A percentile compares a stretch with the other conserved stretches of the same genome.
phyloP scores from a whole-genome alignment of 2,797 vertebrate species.

The Myotis findleyi region DNA sequence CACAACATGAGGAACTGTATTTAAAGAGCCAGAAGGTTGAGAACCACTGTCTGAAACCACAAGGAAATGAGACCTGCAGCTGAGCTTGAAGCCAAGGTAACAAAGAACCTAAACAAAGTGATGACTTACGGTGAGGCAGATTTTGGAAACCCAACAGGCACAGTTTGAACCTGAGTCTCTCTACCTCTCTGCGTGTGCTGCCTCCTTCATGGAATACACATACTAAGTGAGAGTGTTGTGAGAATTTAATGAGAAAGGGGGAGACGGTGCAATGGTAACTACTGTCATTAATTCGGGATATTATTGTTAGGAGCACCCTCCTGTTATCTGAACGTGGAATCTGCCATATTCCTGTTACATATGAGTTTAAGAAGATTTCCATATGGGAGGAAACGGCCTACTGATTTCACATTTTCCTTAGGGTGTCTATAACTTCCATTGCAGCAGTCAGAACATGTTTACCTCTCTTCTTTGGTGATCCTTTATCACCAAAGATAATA shows the following conservation, averaged over 20 bases:
- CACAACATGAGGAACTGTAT: too few relatives aligned
- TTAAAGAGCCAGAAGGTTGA: too few relatives aligned
- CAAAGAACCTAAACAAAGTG: not conserved
- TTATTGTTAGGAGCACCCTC: not conserved
- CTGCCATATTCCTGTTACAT: not conserved
- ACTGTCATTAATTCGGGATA: fast-evolving
- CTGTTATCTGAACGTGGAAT: not conserved
- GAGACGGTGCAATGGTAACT: too few relatives aligned
- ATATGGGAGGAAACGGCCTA: not conserved
- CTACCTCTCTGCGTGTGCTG: not conserved
- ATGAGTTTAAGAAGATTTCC: not conserved
- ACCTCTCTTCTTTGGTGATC: not conserved
- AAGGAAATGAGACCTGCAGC: not conserved
- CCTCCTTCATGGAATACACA: not conserved
- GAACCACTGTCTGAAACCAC: too few relatives aligned
- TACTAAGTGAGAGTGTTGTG: not conserved
- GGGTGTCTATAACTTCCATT: not conserved
- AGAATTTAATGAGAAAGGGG: not conserved
- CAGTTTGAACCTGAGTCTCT: not conserved
- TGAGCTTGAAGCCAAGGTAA: not conserved
- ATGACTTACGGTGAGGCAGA: not conserved
- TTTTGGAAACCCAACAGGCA: not conserved
- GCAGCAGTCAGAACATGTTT: not conserved
- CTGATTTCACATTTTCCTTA: not conserved
- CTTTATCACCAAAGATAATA: not conserved